These are phyloP conservation scores for Buteo buteo DNA, from an alignment of 2,113 vertebrate genomes.

Conservation along the genomic window DNA sequence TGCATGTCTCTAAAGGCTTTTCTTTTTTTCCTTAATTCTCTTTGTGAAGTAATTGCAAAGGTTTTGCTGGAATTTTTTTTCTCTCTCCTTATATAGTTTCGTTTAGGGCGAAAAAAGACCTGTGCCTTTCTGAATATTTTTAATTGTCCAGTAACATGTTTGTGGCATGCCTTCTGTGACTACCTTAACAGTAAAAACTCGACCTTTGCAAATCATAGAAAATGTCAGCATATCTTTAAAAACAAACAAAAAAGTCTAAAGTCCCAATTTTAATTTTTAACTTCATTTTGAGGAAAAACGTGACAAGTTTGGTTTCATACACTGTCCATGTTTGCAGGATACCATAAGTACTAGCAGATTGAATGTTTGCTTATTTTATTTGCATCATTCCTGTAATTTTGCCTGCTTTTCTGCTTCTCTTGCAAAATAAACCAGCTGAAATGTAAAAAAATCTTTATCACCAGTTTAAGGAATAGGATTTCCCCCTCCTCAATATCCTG, in stretches of 20 bases:
- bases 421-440: neutral
- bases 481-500: neutral
- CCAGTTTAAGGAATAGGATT: neutral
- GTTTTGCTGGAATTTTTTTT: neutral
- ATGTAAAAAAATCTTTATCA: neutral
- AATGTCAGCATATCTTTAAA: neutral
- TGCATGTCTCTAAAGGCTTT: neutral
- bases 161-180: neutral
- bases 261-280: neutral
- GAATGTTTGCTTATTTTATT: neutral
- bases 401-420: neutral
- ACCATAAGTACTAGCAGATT: neutral
- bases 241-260: neutral
- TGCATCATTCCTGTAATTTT: neutral
- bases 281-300: neutral
- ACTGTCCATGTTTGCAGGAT: neutral
- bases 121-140: neutral
- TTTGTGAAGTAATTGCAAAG: neutral
- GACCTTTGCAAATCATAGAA: neutral
- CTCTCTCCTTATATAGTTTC: neutral
- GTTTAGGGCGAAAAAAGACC: neutral
- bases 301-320: neutral
- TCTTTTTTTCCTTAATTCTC: neutral
- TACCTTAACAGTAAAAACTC: neutral
- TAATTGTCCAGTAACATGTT: rapidly evolving